Evolutionary conservation across 2,113 vertebrate genomes (phyloP).

Genomic region (Tapirus terrestris): DNA sequence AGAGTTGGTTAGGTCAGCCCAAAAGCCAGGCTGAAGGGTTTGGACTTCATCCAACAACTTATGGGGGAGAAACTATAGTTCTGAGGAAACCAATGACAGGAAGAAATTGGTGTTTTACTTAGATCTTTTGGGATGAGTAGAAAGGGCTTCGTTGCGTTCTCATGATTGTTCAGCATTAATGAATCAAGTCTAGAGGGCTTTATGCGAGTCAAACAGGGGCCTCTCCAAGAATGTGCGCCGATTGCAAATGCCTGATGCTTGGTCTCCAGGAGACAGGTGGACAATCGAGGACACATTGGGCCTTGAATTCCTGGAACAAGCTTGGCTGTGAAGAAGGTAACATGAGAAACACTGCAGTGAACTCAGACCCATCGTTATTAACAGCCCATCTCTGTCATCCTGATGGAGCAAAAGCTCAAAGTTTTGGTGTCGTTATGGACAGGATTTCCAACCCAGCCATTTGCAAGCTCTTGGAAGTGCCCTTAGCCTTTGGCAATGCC

Average conservation of each 20-base stretch:
- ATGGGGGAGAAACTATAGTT: neutral
- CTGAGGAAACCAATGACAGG: neutral
- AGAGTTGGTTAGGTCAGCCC: neutral
- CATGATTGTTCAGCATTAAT: conserved; percentile 53
- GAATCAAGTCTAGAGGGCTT: conserved; percentile 38
- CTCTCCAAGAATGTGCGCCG: neutral
- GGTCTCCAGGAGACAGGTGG: conserved; percentile 24
- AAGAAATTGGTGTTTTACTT: neutral
- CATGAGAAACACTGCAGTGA: neutral
- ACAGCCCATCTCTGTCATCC: neutral
- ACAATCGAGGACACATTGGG: neutral
- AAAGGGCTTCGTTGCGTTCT: conserved; percentile 22
- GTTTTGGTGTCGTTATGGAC: neutral
- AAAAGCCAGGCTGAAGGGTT: conserved; percentile 15
- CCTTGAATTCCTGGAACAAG: conserved; percentile 1
- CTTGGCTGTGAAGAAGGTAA: neutral
- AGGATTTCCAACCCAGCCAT: neutral
- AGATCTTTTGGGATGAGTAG: neutral
- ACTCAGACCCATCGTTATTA: neutral
- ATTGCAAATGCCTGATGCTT: neutral
- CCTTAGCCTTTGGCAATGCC: neutral
- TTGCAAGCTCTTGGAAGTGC: neutral
- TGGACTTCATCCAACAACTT: conserved; percentile 18
- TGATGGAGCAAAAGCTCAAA: neutral
- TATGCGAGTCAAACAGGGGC: neutral